Evolutionary conservation across 2,888 invertebrate species (phyloP).

Genomic region (Pseudoips prasinana): DNA sequence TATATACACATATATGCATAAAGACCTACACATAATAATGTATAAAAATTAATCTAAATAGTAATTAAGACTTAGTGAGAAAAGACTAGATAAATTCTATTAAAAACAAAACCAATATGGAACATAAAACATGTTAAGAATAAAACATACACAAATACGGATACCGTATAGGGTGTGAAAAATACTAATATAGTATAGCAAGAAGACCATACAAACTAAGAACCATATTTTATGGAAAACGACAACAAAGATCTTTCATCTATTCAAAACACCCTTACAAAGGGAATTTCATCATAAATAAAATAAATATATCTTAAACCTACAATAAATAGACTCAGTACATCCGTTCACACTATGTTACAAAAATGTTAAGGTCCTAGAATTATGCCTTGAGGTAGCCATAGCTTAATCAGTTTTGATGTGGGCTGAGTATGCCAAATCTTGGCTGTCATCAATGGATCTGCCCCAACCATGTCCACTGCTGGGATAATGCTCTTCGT

Average conservation of each 20-base stretch:
- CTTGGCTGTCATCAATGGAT: constrained; percentile 75
- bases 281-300: constrained; percentile 58
- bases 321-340: constrained; percentile 62
- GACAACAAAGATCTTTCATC: constrained; percentile 52
- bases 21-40: constrained; percentile 12
- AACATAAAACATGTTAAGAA: constrained; percentile 44
- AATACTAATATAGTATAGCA: constrained; percentile 74
- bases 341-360: constrained; percentile 32
- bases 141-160: constrained; percentile 76
- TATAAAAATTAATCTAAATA: constrained; percentile 33
- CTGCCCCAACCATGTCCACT: constrained; percentile 86
- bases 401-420: constrained; percentile 59
- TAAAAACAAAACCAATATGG: constrained; percentile 16
- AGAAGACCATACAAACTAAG: constrained; percentile 71
- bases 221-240: constrained; percentile 69
- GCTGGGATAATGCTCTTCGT: constrained; percentile 78
- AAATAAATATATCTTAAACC: constrained; percentile 68
- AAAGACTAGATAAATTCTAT: constrained; percentile 56
- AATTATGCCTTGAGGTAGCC: constrained; percentile 36
- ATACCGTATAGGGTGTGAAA: constrained; percentile 69
- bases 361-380: constrained; percentile 41
- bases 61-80: constrained; percentile 50
- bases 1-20: constrained; percentile 5
- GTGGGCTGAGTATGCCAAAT: constrained; percentile 83
- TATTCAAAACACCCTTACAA: constrained; percentile 55